Base-by-base conservation (phyloP, 2,888 invertebrate species). In the Stenichneumon culpator region DNA sequence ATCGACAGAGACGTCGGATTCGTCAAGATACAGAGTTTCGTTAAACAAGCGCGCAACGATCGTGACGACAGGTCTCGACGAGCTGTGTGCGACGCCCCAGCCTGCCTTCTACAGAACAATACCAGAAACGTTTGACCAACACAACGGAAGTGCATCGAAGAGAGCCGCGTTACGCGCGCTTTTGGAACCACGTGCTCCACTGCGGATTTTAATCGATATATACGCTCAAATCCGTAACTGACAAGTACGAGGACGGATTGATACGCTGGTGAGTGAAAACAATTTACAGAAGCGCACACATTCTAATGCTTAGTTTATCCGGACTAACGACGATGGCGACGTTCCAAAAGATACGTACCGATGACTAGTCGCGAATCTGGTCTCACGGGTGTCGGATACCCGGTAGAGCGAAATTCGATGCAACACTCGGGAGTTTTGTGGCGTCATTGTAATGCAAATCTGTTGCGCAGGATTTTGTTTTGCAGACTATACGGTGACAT, bases 341-440 rank as follows among this genome's bases (percentile, higher is more conserved):
- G 77, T 11, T 39, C 39, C 39, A 11, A 39, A 11, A 36, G 22
- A 54, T 80, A 52, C 47, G 32, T 14, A 44, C 6, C 14, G 25
- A 54, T 60, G 22, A 22, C 22, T 16, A 63, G 25, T 63, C 50
- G 72, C 67, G 39, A 52, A 50, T 84, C 63, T 72, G 28, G 54
- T 83, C 83, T 68, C 84, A 84, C 84, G 81, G 78, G 73, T 81
- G 74, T 84, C 84, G 63, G 69, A 78, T 84, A 70, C 32, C 75
- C 52, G 32, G 36, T n/a, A 32, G 28, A 63, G 77, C 81, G 84
- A 84, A 84, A 84, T 69, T 84, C 68, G 80, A 84, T 77, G 75
- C 84, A 11, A 25, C 19, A 57, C 68, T 25, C 22, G 39, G 6
- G 14, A 68, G 44, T 74, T 81, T 74, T 68, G 74, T 52, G 68